These are phyloP conservation scores for Brachionus rubens DNA, from an alignment of 1,140 invertebrate genomes.

Conservation along the genomic window DNA sequence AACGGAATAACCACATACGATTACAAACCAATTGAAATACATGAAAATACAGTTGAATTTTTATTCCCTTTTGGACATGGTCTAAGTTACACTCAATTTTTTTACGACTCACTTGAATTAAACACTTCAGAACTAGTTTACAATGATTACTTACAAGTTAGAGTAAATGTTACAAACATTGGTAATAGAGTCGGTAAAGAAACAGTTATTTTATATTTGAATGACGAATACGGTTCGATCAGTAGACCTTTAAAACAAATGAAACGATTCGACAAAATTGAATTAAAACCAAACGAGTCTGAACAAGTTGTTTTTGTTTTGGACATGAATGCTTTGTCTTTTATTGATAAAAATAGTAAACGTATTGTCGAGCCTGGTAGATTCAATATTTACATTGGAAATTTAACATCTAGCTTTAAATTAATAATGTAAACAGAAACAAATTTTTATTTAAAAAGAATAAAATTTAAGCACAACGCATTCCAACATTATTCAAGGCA, in stretches of 20 bases:
- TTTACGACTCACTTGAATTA: not conserved
- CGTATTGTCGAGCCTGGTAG: not conserved
- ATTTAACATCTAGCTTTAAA: not conserved
- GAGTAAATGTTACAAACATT: not conserved
- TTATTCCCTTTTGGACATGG: slow-evolving; percentile 22
- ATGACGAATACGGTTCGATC: not conserved
- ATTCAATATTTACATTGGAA: not conserved
- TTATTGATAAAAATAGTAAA: not conserved
- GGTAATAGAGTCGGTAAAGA: not conserved
- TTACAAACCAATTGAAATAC: slow-evolving; percentile 3
- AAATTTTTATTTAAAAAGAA: no score
- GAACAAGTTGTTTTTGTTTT: not conserved
- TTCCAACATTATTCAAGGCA: no score
- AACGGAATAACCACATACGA: slow-evolving; percentile 11
- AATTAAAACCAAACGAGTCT: not conserved
- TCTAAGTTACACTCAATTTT: slow-evolving; percentile 3
- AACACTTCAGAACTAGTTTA: not conserved
- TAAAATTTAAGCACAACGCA: no score
- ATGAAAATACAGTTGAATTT: not conserved
- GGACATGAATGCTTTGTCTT: not conserved
- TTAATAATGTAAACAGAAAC: no score
- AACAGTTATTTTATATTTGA: not conserved
- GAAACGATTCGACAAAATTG: slow-evolving; percentile 1
- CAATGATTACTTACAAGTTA: not conserved
- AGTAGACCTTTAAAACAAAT: slow-evolving; percentile 19